phyloP scores from a whole-genome alignment of 2,888 invertebrate species.

The Andrena chrysosceles region DNA sequence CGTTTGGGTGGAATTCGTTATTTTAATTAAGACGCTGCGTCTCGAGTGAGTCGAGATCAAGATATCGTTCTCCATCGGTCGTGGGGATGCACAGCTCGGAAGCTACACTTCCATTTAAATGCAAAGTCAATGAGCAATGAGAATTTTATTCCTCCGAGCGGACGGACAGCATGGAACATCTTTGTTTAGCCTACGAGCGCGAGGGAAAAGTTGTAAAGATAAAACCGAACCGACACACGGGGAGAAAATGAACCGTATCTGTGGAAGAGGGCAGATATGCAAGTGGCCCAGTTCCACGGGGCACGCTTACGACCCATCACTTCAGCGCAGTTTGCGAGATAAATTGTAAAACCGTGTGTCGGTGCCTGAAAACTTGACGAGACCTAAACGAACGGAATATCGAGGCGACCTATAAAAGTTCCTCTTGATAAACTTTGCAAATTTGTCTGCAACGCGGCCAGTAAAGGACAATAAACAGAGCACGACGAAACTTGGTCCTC shows the following conservation, averaged over 20 bases:
- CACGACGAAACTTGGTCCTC: neutral
- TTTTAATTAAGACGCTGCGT: constrained; percentile 61
- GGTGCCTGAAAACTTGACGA: constrained; percentile 50
- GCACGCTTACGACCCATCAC: constrained; percentile 42
- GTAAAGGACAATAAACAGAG: neutral
- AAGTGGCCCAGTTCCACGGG: constrained; percentile 39
- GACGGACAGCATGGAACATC: constrained; percentile 15
- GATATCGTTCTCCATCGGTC: constrained; percentile 40
- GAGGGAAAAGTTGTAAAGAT: neutral
- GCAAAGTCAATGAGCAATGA: constrained; percentile 64
- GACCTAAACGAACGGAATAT: constrained; percentile 43
- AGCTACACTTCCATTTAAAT: constrained; percentile 70
- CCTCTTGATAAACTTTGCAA: constrained; percentile 36
- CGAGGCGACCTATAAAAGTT: constrained; percentile 55
- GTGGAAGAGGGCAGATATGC: neutral
- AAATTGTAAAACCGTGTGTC: constrained; percentile 56
- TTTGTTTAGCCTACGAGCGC: constrained; percentile 6
- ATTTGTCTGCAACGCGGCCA: neutral
- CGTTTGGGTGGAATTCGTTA: constrained; percentile 45
- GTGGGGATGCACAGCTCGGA: constrained; percentile 42
- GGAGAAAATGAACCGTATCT: constrained; percentile 7
- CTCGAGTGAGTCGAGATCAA: constrained; percentile 33
- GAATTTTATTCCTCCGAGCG: constrained; percentile 25
- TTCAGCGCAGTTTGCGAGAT: constrained; percentile 38
- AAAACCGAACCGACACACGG: neutral